Evolutionary conservation across 2,888 invertebrate genomes (phyloP), one percentile per base, ranked within the genome.

Genomic region (Trichopria drosophilae): DNA sequence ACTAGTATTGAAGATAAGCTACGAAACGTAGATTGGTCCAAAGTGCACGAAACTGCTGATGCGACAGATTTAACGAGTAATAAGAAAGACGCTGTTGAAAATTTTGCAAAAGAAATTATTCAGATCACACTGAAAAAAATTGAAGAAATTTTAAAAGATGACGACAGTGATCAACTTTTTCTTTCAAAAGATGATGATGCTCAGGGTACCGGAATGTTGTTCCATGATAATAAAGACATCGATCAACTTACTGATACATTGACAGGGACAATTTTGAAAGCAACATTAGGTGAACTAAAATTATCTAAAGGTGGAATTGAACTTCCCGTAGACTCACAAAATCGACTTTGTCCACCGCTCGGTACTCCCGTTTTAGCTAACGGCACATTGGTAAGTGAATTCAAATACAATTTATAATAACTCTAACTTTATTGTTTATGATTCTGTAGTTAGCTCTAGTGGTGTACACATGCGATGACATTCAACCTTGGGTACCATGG

Each of bases 391-490:
- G 66, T 65, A 51, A 62, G 44, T 24, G 18, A 41, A n/a, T 39
- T 10, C 3, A 24, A 29, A 29, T 18, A 31, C 10, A 26, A 36
- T 42, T 51, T 46, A n/a, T n/a, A n/a, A n/a, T n/a, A n/a, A n/a
- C n/a, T n/a, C n/a, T n/a, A n/a, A n/a, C n/a, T 34, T 35, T 15
- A 19, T 31, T 31, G n/a, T 12, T 18, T 26, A 23, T 34, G 24
- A 29, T 39, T 5, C n/a, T n/a, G n/a, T 36, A 67, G 67, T 36
- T 67, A 3, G 66, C 53, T 3, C 47, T 66, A 39, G 39, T 68
- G 37, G 62, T 63, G 9, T 64, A 66, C 32, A 67, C 66, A 10
- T 68, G 66, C 36, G 61, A 65, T 42, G 65, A 67, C 23, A 44
- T 51, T 6, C 63, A 67, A 42, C 45, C 28, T 46, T 63, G 63